Base-by-base conservation (phyloP, 2,888 invertebrate genomes). In the Eubasilissa splendida region DNA sequence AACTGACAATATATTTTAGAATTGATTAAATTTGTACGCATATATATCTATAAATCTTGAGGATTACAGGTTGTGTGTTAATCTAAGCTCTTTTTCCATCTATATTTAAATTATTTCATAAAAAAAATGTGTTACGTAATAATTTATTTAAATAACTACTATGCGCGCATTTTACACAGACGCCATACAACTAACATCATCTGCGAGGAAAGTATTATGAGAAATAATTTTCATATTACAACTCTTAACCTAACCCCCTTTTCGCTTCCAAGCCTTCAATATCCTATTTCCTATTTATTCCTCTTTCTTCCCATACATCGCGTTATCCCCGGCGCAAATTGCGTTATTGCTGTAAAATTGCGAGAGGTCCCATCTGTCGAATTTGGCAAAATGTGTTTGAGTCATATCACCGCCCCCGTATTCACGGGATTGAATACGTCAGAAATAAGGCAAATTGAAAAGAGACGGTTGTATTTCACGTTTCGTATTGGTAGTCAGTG, bases 331-430 rank as follows among this genome's bases (percentile, higher is more conserved):
- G 56, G 56, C 33, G 33, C 71, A 58, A 73, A 76, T 76, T 76
- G 75, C 58, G 63, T 76, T 76, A 76, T 76, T 66, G 76, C 63
- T 54, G 33, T 31, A 33, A 63, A 65, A 63, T 53, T 76, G 65
- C 9, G 54, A 52, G 54, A 56, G 76, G 76, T 53, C 63, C 76
- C 76, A 76, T 76, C 60, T 76, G 76, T 76, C 76, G 76, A 76
- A 76, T 76, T 76, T 65, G 63, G 22, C 65, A 54, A 65, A 59
- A 63, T 76, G 75, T 75, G 60, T 73, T 73, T 73, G 71, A 22
- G 56, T 73, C 71, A 73, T 73, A 70, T 70, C 70, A 70, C 68
- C 22, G 70, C 63, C 63, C 50, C 9, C 58, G 68, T 14, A 68
- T 68, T 50, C 68, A 68, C 68, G 14, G 68, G 52, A 68, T 68